Evolutionary conservation across 2,797 vertebrate species (phyloP), one percentile per base, ranked within the genome.

Genomic region (Pangasius larnaudii): DNA sequence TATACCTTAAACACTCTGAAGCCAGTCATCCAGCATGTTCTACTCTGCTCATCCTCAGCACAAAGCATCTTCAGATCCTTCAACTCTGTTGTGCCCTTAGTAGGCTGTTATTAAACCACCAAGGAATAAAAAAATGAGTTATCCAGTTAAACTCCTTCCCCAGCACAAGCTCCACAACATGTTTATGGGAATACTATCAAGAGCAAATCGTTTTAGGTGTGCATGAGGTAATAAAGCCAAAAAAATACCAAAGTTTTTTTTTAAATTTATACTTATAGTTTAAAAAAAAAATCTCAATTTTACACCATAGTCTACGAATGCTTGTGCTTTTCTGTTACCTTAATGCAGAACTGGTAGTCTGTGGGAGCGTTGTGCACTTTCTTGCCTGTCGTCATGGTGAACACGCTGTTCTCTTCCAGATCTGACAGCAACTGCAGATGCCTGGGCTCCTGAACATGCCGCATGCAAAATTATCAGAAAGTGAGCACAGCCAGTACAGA

Each of bases 311-410:
- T 27, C n/a, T 61, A 30, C 30, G 16, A 33, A 11, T 61, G 36
- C 36, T n/a, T 30, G 24, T 67, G n/a, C 16, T 53, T 56, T 53
- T 69, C 27, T 19, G 53, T 85, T 96, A 99, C 98, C 98, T 99
- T 99, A 92, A 99, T 98, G 95, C 98, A 98, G 95, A 99, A 98
- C 94, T 98, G 98, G 81, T 94, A 97, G 90, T 99, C 98, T 3
- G 98, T 97, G 24, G 98, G 98, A 13, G 98, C 96, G 30, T 95
- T 97, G 94, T 98, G 96, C 88, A 97, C 93, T 92, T 99, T 99
- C 91, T 96, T 97, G 88, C 97, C 96, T 0, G 97, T 93, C 89
- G 97, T 96, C 93, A 98, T 92, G 0, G 96, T 97, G 95, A 97
- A 99, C 93, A 99, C 92, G 94, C 96, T 97, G 90, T 97, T 98